Evolutionary conservation across 2,888 invertebrate species (phyloP).

Genomic region (Synergus laeviventris): DNA sequence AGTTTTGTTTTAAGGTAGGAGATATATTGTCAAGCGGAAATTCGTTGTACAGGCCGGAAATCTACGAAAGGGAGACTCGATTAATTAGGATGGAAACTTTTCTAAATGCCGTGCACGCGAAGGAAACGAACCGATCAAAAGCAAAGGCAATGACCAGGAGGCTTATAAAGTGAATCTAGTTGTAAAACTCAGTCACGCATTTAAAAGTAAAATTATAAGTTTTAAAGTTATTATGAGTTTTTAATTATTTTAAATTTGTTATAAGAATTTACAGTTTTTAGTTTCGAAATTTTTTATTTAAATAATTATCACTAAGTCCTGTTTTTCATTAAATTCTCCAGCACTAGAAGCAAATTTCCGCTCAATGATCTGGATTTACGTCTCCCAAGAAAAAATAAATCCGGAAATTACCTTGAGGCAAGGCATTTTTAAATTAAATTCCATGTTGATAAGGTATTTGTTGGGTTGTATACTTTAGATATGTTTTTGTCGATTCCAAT

Average conservation of each 20-base stretch:
- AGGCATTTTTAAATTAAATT: not conserved
- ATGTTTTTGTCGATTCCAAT: not conserved
- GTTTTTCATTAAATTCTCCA: too few species aligned
- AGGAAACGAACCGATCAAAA: slow-evolving; percentile 27
- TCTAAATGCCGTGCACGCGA: slow-evolving; percentile 28
- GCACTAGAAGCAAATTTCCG: not conserved
- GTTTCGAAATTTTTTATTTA: too few species aligned
- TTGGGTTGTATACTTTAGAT: not conserved
- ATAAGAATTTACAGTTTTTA: too few species aligned
- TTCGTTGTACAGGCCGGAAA: slow-evolving; percentile 32
- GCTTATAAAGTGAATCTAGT: not conserved
- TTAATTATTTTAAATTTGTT: too few species aligned
- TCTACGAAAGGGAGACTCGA: slow-evolving; percentile 36
- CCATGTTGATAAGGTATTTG: not conserved
- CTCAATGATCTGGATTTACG: too few species aligned
- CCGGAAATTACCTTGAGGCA: not conserved
- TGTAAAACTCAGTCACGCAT: not conserved
- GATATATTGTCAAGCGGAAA: slow-evolving; percentile 28
- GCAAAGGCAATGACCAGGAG: not conserved
- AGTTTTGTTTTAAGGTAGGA: not conserved
- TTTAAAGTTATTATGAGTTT: too few species aligned
- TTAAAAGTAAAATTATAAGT: not conserved
- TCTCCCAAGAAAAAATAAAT: not conserved
- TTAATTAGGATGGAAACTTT: slow-evolving; percentile 29
- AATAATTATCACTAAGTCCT: too few species aligned